Percentiles rank a stretch among this genome's conserved stretches.
These are phyloP conservation scores for Coracopsis vasa DNA, from an alignment of 2,113 vertebrate genomes.

Conservation along the genomic window DNA sequence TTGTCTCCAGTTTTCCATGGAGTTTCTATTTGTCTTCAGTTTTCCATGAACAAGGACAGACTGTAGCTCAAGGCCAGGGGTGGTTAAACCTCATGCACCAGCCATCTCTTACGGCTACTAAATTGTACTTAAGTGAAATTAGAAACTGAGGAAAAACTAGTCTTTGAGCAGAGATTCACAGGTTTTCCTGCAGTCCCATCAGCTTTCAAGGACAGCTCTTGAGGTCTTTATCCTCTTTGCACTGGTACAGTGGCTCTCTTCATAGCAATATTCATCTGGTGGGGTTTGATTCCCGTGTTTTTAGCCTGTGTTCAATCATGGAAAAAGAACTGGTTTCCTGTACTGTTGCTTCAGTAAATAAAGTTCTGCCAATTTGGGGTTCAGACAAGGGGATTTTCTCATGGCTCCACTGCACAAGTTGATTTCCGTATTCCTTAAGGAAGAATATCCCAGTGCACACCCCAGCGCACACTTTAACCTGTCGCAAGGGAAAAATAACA, in stretches of 20 bases:
- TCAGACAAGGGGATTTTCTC: not conserved
- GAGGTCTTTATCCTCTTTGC: not conserved
- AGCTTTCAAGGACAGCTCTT: conserved; percentile 38
- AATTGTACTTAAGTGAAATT: not conserved
- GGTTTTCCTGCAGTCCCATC: not conserved
- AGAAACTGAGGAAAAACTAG: not conserved
- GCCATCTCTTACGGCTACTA: not conserved
- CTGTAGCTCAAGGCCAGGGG: not conserved
- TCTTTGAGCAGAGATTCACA: not conserved
- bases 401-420: not conserved
- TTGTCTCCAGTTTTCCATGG: not conserved
- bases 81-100: not conserved
- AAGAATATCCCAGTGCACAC: conserved; percentile 54
- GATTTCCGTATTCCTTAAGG: not conserved
- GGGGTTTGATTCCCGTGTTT: not conserved
- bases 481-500: conserved; percentile 30
- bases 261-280: not conserved
- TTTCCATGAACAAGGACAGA: not conserved
- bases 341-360: not conserved
- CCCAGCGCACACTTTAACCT: conserved; percentile 9
- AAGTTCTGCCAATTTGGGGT: not conserved
- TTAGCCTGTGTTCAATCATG: not conserved
- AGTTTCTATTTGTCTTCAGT: not conserved
- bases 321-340: not conserved
- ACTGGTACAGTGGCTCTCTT: not conserved